Conservation (phyloP, 2,888 invertebrate genomes). For the Luperina nickerlii region DNA sequence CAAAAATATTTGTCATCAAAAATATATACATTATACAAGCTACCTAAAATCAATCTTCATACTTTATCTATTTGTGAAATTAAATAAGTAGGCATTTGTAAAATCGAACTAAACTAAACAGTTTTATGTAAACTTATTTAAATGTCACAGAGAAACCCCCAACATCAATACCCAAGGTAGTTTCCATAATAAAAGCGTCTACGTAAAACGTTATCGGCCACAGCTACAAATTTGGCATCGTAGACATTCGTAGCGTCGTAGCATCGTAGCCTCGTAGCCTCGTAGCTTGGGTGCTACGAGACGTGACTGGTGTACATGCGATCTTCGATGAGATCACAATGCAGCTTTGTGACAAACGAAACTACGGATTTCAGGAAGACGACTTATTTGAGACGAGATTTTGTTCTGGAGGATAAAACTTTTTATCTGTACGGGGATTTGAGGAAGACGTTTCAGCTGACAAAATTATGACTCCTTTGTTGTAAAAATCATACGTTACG, state of each 20-base stretch:
- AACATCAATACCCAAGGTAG: conserved; percentile 41
- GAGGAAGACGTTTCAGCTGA: background rate
- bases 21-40: background rate
- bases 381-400: conserved; percentile 46
- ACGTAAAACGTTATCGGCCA: conserved; percentile 55
- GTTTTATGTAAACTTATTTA: conserved; percentile 22
- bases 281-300: conserved; percentile 56
- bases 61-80: background rate
- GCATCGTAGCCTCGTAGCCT: conserved; percentile 50
- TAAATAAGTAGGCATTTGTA: background rate
- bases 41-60: background rate
- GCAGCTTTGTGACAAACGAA: conserved; percentile 62
- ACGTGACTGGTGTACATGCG: conserved; percentile 63
- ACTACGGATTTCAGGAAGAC: conserved; percentile 47
- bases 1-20: rapidly evolving
- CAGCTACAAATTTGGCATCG: conserved; percentile 63
- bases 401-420: conserved; percentile 22
- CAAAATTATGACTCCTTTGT: conserved; percentile 4
- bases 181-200: conserved; percentile 59
- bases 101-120: background rate
- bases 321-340: conserved; percentile 62
- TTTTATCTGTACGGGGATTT: conserved; percentile 22
- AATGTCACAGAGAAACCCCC: conserved; percentile 25
- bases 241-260: conserved; percentile 60
- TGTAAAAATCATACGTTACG: background rate